These are phyloP conservation scores for Diorhabda elongata DNA, from an alignment of 1,140 invertebrate genomes.

Conservation along the genomic window DNA sequence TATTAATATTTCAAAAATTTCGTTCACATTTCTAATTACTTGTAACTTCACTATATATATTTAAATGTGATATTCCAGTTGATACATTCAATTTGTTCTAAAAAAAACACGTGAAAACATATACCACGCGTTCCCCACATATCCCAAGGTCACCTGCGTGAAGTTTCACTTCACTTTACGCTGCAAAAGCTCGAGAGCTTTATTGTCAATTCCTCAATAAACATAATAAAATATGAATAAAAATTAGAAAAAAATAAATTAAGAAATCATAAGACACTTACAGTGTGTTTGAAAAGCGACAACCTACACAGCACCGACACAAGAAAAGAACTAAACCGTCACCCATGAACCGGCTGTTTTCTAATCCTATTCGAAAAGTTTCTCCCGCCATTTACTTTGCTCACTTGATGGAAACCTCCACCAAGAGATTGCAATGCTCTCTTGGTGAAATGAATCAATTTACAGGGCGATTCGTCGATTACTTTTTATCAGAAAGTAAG, in stretches of 20 bases:
- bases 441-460: conserved; percentile 18
- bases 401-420: conserved; percentile 29
- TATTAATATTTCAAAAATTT: too few relatives aligned
- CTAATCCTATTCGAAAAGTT: conserved; percentile 35
- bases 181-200: neutral
- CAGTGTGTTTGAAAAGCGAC: conserved; percentile 22
- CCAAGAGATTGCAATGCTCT: conserved; percentile 21
- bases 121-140: neutral
- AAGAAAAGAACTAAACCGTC: conserved; percentile 33
- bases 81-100: too few relatives aligned
- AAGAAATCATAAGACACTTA: conserved; percentile 20
- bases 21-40: too few relatives aligned
- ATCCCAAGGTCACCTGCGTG: conserved; percentile 10
- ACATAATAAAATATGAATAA: conserved; percentile 12
- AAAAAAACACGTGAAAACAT: too few relatives aligned
- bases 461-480: conserved; percentile 16
- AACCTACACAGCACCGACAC: conserved; percentile 33
- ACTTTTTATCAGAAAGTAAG: too few relatives aligned
- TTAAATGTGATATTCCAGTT: too few relatives aligned
- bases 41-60: too few relatives aligned
- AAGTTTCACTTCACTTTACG: conserved; percentile 6
- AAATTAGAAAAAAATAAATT: neutral
- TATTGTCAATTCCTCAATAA: conserved; percentile 11
- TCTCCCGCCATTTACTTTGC: conserved; percentile 32
- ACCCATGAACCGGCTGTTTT: conserved; percentile 30